Conservation (phyloP, 2,888 invertebrate genomes). For the Periphyllus acericola region DNA sequence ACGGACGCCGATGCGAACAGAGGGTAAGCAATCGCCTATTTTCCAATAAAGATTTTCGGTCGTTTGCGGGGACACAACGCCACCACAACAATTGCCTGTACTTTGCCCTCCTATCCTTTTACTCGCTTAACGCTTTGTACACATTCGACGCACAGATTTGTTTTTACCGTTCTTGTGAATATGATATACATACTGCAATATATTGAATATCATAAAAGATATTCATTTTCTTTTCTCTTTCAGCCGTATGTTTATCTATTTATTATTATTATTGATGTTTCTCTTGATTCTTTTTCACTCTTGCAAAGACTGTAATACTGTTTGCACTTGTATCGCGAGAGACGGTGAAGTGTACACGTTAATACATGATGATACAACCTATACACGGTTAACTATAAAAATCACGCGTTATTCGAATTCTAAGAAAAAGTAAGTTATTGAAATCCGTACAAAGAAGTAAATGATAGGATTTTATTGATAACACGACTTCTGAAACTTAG, state of each 20-base stretch:
- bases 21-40: neutral
- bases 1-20: neutral
- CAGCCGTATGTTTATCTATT: neutral
- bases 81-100: constrained; percentile 33
- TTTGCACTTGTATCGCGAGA: neutral
- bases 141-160: neutral
- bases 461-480: too few species aligned
- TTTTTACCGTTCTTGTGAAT: neutral
- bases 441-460: too few species aligned
- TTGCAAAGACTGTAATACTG: too few species aligned
- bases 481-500: too few species aligned
- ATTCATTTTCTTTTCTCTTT: neutral
- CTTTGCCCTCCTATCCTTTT: neutral
- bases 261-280: neutral
- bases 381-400: too few species aligned
- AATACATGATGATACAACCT: too few species aligned
- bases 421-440: too few species aligned
- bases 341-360: too few species aligned
- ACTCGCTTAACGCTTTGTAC: neutral
- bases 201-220: neutral
- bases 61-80: constrained; percentile 31
- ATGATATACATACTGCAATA: neutral
- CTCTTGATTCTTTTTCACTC: neutral
- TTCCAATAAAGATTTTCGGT: constrained; percentile 52
- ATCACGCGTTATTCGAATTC: too few species aligned